A percentile compares a stretch with the other conserved stretches of the same genome.
These are phyloP conservation scores for Leptopilina boulardi DNA, from an alignment of 1,140 invertebrate species.

Conservation along the genomic window DNA sequence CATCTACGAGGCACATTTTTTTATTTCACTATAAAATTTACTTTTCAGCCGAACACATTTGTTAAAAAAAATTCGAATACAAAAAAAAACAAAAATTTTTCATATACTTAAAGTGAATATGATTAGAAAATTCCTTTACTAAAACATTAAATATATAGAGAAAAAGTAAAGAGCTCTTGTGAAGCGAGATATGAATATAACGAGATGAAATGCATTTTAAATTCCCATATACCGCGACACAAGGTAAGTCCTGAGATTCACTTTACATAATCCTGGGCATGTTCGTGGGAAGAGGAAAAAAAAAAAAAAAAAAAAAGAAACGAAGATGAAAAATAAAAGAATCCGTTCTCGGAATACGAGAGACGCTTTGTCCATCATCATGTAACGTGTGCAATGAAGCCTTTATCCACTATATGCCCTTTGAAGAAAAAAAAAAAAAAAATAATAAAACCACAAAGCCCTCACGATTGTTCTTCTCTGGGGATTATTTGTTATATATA, in stretches of 20 bases:
- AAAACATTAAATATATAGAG: conserved; percentile 42
- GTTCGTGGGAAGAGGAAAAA: conserved; percentile 36
- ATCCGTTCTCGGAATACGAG: conserved; percentile 41
- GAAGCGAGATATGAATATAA: conserved; percentile 57
- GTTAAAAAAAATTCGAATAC: no score
- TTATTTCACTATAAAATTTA: no score
- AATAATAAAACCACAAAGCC: not conserved
- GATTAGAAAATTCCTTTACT: no score
- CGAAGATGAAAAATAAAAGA: conserved; percentile 53
- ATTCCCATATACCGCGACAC: conserved; percentile 54
- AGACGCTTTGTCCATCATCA: conserved; percentile 39
- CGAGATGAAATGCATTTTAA: conserved; percentile 71
- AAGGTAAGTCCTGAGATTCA: conserved; percentile 54
- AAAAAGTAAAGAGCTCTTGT: conserved; percentile 49
- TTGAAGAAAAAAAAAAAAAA: conserved; percentile 5
- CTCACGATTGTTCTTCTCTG: not conserved
- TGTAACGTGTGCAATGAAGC: conserved; percentile 25
- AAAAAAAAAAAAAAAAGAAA: conserved; percentile 17
- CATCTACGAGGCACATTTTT: no score
- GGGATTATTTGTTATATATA: conserved; percentile 1
- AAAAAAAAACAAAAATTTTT: no score
- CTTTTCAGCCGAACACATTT: no score
- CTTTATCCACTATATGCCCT: conserved; percentile 26
- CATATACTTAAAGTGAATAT: no score
- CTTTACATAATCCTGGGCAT: conserved; percentile 54